These are phyloP conservation scores for Netelia virgata DNA, from an alignment of 2,888 invertebrate species.

Conservation along the genomic window DNA sequence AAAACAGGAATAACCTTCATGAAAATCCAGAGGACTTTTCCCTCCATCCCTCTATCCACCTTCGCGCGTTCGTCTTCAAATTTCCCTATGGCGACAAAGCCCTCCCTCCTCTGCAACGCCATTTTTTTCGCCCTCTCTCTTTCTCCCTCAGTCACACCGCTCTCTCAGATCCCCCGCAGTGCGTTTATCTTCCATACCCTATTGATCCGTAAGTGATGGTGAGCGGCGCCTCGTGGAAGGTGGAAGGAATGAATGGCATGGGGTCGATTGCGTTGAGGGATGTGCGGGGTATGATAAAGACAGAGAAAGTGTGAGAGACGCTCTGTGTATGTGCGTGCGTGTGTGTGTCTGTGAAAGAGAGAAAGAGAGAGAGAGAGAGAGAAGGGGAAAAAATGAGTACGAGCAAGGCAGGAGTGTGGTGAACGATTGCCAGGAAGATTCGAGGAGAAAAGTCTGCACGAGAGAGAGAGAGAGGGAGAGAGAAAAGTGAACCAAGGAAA, in stretches of 20 bases:
- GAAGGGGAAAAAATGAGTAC: not conserved
- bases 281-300: slow-evolving; percentile 52
- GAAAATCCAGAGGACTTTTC: slow-evolving; percentile 46
- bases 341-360: not conserved
- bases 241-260: slow-evolving; percentile 37
- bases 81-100: slow-evolving; percentile 70
- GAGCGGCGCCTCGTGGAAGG: slow-evolving; percentile 71
- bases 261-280: slow-evolving; percentile 56
- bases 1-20: slow-evolving; percentile 29
- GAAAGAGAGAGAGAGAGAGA: slow-evolving; percentile 1
- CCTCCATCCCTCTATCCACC: slow-evolving; percentile 12
- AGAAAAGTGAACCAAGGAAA: slow-evolving; percentile 9
- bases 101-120: slow-evolving; percentile 36
- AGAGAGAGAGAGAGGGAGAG: slow-evolving; percentile 49
- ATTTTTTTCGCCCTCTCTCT: slow-evolving; percentile 43
- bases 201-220: slow-evolving; percentile 83
- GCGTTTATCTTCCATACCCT: slow-evolving; percentile 83
- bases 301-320: slow-evolving; percentile 9
- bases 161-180: slow-evolving; percentile 72
- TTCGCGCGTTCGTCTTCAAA: slow-evolving; percentile 68
- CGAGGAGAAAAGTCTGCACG: slow-evolving; percentile 56
- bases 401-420: slow-evolving; percentile 13
- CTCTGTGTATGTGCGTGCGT: too few species aligned
- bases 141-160: slow-evolving; percentile 60
- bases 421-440: slow-evolving; percentile 24